Evolutionary conservation across 2,888 invertebrate genomes (phyloP).

Genomic region (Conus canariensis): DNA sequence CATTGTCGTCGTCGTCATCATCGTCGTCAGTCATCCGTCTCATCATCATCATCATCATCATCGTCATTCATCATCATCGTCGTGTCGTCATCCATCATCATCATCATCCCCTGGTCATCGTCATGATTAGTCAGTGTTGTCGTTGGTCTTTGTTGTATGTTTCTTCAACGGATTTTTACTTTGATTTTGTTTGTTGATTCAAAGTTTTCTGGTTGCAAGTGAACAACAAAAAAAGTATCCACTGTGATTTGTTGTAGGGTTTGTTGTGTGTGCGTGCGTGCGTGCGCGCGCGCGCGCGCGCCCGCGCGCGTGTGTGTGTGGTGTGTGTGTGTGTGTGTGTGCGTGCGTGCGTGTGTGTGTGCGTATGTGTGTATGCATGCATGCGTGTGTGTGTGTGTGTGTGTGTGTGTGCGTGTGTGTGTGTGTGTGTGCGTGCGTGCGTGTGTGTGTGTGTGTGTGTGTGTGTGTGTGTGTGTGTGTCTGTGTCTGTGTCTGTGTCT

Average conservation of each 20-base stretch:
- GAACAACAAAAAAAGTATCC: no score
- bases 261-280: neutral
- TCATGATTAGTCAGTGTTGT: neutral
- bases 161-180: no score
- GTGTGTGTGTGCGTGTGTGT: neutral
- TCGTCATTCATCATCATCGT: no score
- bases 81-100: no score
- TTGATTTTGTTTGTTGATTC: no score
- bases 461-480: neutral
- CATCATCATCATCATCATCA: no score
- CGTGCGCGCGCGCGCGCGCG: neutral
- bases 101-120: no score
- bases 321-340: neutral
- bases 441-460: constrained; percentile 5
- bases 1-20: no score
- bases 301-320: neutral
- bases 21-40: no score
- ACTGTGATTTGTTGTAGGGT: no score
- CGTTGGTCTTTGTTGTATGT: neutral
- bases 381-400: neutral
- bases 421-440: neutral
- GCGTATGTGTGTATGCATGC: neutral
- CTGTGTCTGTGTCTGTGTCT: neutral
- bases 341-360: neutral
- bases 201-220: no score